A percentile compares a stretch with the other conserved stretches of the same genome.
phyloP scores from a whole-genome alignment of 2,888 invertebrate species.

The Pseudoips prasinana region DNA sequence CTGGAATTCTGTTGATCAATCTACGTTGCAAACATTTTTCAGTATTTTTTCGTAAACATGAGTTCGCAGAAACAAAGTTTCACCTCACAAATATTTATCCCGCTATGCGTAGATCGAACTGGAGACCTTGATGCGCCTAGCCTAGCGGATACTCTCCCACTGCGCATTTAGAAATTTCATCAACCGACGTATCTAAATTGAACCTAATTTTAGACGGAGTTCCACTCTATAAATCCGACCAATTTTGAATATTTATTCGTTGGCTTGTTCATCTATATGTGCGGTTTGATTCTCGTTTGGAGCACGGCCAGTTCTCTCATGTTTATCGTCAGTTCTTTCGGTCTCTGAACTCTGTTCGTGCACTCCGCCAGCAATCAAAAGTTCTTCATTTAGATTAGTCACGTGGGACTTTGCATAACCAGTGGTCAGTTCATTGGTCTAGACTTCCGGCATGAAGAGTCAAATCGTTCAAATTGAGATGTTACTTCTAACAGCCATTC shows the following conservation, averaged over 20 bases:
- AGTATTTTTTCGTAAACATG: no score
- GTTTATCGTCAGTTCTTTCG: conserved; percentile 43
- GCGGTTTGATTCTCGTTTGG: conserved; percentile 47
- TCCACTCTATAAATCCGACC: conserved; percentile 16
- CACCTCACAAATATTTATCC: no score
- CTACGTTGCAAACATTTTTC: no score
- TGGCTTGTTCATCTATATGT: conserved; percentile 18
- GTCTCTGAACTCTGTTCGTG: conserved; percentile 46
- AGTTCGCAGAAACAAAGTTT: no score
- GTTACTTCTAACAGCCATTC: no score
- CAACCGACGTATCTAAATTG: neutral
- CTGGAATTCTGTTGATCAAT: no score
- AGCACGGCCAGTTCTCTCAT: conserved; percentile 37
- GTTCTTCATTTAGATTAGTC: conserved; percentile 37
- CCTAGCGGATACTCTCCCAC: no score
- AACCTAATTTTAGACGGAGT: neutral
- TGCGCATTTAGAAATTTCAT: no score
- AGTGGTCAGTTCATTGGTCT: conserved; percentile 39
- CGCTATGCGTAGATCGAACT: no score
- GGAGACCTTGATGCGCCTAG: no score
- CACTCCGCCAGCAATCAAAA: conserved; percentile 42
- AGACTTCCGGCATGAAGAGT: conserved; percentile 10
- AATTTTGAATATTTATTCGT: conserved; percentile 11
- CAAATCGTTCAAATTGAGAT: no score
- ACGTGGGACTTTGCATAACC: conserved; percentile 29